Evolutionary conservation across 2,113 vertebrate species (phyloP).

Genomic region (Lethenteron reissneri): DNA sequence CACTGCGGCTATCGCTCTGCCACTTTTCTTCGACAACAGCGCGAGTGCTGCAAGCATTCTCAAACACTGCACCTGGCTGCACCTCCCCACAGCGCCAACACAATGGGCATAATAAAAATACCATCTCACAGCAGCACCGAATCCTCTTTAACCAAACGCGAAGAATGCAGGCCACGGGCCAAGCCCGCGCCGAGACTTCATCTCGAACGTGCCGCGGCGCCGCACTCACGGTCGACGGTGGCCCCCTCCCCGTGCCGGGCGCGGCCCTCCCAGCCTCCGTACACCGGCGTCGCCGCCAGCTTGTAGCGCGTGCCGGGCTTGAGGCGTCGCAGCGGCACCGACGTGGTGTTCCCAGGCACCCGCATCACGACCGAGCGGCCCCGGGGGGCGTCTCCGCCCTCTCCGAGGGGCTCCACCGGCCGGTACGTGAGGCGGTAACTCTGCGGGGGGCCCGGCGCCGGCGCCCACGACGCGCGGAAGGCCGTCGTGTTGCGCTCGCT

Average conservation of each 20-base stretch:
- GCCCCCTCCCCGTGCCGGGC: conserved; percentile 78
- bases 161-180: too few species aligned
- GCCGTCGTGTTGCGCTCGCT: neutral
- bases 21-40: too few species aligned
- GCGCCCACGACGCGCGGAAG: conserved; percentile 33
- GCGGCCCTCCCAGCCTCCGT: conserved; percentile 65
- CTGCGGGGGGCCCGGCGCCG: conserved; percentile 44
- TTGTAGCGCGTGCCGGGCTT: conserved; percentile 46
- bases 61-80: too few species aligned
- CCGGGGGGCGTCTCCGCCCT: conserved; percentile 11
- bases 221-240: conserved; percentile 26
- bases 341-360: conserved; percentile 28
- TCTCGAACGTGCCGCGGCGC: too few species aligned
- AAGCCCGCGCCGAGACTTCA: too few species aligned
- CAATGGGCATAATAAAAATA: too few species aligned
- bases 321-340: conserved; percentile 43
- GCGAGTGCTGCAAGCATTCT: too few species aligned
- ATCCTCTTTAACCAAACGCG: too few species aligned
- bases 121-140: too few species aligned
- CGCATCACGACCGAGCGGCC: conserved; percentile 42
- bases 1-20: too few species aligned
- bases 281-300: conserved; percentile 52
- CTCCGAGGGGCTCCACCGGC: conserved; percentile 13
- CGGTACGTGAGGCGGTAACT: conserved; percentile 56
- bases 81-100: too few species aligned